Base-by-base conservation (phyloP, 2,113 vertebrate species). In the Myodes glareolus region DNA sequence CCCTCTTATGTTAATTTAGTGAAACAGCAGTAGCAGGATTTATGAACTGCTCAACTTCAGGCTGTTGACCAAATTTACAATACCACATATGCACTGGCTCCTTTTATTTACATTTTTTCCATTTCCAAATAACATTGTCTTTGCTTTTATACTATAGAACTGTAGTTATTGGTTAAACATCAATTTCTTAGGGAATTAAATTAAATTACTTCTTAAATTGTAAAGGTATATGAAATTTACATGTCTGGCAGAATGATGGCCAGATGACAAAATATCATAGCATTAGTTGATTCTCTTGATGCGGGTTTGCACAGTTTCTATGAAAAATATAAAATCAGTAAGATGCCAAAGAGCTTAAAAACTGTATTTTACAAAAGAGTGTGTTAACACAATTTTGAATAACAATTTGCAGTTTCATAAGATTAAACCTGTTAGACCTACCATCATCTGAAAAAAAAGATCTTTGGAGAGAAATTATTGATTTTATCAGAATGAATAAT, bases 401-500 rank as follows among this genome's bases (percentile, higher is more conserved):
- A 92, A 88, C 90, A 84, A 61, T 92, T 68, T 94, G 36, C 31
- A 21, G 65, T n/a, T 13, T 87, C 6, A 21, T 65, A 87, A 25
- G 42, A 90, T 94, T 58, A 73, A 45, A n/a, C 72, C 91, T 11
- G 23, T n/a, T 45, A 67, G n/a, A 95, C 36, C 23, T 7, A 91
- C 36, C 5, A 39, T 23, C 10, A 19, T 95, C 55, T 81, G 27
- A 72, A 33, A 16, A 16, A 90, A 94, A 89, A 91, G 0, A 13
- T 0, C 27, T 93, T 80, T 77, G 23, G 10, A 88, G 80, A 72
- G 14, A 92, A 45, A 89, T 76, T 80, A 94, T 90, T 86, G 25
- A 77, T 25, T 88, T 82, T 10, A 93, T 94, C 16, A 90, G 50
- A 93, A 90, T 90, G 39, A 89, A 67, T 12, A 94, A 80, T 36